Conservation (phyloP, 1,140 invertebrate genomes). For the Chionoecetes opilio region DNA sequence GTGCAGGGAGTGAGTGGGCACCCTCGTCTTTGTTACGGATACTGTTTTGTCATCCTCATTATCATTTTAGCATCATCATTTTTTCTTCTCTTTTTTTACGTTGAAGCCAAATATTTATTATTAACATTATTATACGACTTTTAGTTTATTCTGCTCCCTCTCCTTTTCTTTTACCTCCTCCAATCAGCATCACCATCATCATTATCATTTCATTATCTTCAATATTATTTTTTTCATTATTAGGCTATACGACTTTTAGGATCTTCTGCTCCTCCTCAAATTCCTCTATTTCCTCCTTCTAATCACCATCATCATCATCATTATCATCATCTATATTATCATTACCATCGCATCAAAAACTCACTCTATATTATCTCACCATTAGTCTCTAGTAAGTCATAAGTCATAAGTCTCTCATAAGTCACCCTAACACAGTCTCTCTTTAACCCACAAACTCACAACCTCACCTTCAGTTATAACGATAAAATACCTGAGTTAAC, state of each 20-base stretch:
- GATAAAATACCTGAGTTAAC: neutral
- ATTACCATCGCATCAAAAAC: too few species aligned
- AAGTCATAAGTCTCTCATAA: too few species aligned
- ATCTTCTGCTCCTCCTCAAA: too few species aligned
- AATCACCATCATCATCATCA: too few species aligned
- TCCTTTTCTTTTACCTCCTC: neutral
- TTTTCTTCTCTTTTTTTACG: neutral
- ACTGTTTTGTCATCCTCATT: neutral
- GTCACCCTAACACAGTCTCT: neutral
- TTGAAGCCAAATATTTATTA: too few species aligned
- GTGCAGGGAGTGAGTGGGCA: constrained; percentile 83
- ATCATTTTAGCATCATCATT: neutral
- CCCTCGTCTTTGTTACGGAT: neutral
- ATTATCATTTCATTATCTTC: neutral
- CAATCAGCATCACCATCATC: neutral
- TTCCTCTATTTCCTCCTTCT: too few species aligned
- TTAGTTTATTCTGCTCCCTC: neutral
- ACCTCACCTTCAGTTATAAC: neutral
- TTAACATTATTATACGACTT: neutral
- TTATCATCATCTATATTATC: too few species aligned
- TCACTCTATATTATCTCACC: too few species aligned
- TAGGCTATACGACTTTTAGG: too few species aligned
- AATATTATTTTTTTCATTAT: too few species aligned
- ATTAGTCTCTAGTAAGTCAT: too few species aligned
- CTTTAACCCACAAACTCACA: neutral